Percentiles rank a stretch among this genome's conserved stretches.
phyloP scores from a whole-genome alignment of 1,140 invertebrate species.

The Drosophila bifasciata region DNA sequence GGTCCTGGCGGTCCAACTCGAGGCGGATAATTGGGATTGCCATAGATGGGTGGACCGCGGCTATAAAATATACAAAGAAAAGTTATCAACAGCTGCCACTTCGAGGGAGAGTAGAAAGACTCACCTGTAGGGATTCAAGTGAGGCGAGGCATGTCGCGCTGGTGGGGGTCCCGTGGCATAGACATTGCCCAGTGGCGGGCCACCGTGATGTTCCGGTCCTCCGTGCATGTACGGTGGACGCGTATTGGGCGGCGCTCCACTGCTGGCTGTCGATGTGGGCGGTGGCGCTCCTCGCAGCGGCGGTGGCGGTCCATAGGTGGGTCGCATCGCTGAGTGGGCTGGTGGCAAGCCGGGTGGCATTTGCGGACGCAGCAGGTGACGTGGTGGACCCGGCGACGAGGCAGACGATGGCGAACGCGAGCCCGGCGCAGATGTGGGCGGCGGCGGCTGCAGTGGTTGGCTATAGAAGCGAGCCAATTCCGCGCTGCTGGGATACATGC shows the following conservation, averaged over 20 bases:
- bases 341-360: conserved; percentile 55
- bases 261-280: conserved; percentile 38
- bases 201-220: conserved; percentile 66
- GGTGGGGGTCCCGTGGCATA: conserved; percentile 71
- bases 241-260: conserved; percentile 23
- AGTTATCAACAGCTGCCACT: too few relatives aligned
- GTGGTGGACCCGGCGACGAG: conserved; percentile 38
- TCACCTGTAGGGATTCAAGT: conserved; percentile 78
- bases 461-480: conserved; percentile 65
- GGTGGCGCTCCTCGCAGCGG: conserved; percentile 63
- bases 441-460: conserved; percentile 34
- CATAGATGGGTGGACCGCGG: conserved; percentile 65
- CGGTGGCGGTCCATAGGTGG: conserved; percentile 78
- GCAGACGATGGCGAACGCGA: conserved; percentile 39
- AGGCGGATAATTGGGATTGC: conserved; percentile 74
- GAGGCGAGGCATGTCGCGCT: conserved; percentile 71
- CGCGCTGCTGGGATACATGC: conserved; percentile 65
- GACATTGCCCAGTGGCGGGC: conserved; percentile 37
- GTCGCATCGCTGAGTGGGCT: conserved; percentile 62
- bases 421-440: conserved; percentile 4
- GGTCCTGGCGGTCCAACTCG: conserved; percentile 58
- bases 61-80: conserved; percentile 18
- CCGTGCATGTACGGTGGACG: conserved; percentile 64
- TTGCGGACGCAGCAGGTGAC: conserved; percentile 49
- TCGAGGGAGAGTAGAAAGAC: background rate